phyloP scores from a whole-genome alignment of 2,113 vertebrate species.

The Saimiri boliviensis region DNA sequence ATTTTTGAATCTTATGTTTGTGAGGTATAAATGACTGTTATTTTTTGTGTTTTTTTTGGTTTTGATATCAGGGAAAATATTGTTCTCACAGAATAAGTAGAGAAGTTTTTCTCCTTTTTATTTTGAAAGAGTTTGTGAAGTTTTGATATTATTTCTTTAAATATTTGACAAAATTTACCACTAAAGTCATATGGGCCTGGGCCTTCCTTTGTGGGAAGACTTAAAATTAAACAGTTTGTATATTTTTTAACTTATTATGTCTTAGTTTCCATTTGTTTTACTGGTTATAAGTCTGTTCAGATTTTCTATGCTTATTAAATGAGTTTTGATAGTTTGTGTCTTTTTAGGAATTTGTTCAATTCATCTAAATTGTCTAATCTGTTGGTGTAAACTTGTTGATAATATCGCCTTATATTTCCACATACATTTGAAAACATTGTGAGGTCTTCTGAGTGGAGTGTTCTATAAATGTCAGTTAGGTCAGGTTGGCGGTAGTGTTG shows the following conservation, averaged over 20 bases:
- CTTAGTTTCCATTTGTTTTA: neutral
- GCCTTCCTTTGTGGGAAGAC: neutral
- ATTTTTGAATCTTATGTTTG: neutral
- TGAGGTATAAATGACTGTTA: neutral
- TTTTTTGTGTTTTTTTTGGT: neutral
- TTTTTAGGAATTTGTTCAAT: neutral
- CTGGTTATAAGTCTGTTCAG: neutral
- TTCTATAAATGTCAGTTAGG: too few species aligned
- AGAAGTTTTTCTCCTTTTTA: neutral
- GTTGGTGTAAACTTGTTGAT: neutral
- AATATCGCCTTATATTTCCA: rapidly evolving
- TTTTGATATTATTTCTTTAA: neutral
- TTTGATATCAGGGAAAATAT: neutral
- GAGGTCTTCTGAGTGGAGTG: neutral
- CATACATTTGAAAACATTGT: neutral
- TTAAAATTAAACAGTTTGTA: neutral
- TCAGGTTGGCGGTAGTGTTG: rapidly evolving
- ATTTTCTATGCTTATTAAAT: neutral
- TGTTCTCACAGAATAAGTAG: neutral
- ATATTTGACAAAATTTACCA: neutral
- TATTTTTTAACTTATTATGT: too few species aligned
- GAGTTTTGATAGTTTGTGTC: neutral
- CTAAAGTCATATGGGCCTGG: neutral
- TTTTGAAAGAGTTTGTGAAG: neutral
- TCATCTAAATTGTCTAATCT: too few species aligned